Evolutionary conservation across 2,797 vertebrate species (phyloP), one percentile per base, ranked within the genome.

Genomic region (Gallirallus australis): DNA sequence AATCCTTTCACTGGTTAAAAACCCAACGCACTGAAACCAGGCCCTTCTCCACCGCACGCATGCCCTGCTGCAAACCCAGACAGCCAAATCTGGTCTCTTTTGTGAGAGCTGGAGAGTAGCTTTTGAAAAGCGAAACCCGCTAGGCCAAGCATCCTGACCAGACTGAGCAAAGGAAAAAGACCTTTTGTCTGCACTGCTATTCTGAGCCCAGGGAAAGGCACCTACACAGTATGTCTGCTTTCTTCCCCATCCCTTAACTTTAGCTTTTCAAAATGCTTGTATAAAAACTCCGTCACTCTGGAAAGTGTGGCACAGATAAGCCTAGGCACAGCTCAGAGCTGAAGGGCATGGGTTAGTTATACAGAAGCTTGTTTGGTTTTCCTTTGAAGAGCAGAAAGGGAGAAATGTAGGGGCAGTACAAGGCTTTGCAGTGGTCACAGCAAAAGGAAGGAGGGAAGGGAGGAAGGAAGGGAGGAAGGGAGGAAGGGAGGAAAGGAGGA

Each of bases 381-480:
- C 20, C 64, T 19, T 40, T 56, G 4, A 61, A 68, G 45, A 66
- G 39, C 23, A 47, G 54, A 69, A 72, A 21, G 28, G 31, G 27
- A 25, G 40, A 84, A 69, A 72, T 1, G 8, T 15, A 23, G 18
- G 15, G 16, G 20, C 56, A 59, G 5, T 2, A 1, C 0, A 0
- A 75, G 65, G n/a, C 21, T 70, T 82, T 65, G 30, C 14, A 1
- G 1, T 42, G 64, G 28, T 31, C 66, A 30, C 61, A 35, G 45
- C 35, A 42, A 35, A 50, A 14, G 42, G 25, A 75, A 63, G 27
- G 25, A 37, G 3, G 63, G 35, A 53, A 83, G 35, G 47, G 7
- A 47, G 25, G 40, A 70, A 71, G 20, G 53, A 33, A 35, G 33
- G 31, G 61, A 61, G 48, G 48, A 13, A 48, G 23, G 47, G 31